phyloP scores from a whole-genome alignment of 2,888 invertebrate genomes.

The Polydrusus cervinus region DNA sequence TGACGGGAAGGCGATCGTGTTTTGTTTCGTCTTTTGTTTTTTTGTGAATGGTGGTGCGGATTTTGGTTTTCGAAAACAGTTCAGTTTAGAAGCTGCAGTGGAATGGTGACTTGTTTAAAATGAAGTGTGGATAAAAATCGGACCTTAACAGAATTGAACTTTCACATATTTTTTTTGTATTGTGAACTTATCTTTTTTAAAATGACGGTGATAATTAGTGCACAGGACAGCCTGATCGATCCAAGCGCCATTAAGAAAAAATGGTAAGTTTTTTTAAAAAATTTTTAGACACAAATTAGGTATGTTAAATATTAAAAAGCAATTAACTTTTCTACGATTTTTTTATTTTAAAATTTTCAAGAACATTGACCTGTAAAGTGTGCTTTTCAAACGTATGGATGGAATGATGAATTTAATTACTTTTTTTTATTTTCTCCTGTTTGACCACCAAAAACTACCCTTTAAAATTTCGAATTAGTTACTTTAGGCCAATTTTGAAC shows the following conservation, averaged over 20 bases:
- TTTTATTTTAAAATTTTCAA: too few relatives aligned
- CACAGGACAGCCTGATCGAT: conserved; percentile 46
- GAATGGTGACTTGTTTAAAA: neutral
- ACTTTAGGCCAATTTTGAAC: too few relatives aligned
- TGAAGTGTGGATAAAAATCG: neutral
- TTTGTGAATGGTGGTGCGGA: conserved; percentile 13
- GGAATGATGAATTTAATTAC: too few relatives aligned
- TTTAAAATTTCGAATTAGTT: too few relatives aligned
- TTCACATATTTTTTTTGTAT: neutral
- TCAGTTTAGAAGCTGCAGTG: neutral
- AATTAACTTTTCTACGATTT: too few relatives aligned
- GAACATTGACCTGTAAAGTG: too few relatives aligned
- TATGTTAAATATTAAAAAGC: too few relatives aligned
- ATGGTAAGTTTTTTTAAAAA: conserved; percentile 37
- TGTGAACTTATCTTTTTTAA: neutral
- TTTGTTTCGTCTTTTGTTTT: conserved; percentile 29
- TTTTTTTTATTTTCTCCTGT: too few relatives aligned
- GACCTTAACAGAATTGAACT: neutral
- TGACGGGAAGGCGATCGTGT: neutral
- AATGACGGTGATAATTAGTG: conserved; percentile 50
- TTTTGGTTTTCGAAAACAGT: conserved; percentile 6
- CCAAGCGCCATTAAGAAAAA: conserved; percentile 44
- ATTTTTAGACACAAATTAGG: too few relatives aligned
- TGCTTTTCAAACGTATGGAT: too few relatives aligned
- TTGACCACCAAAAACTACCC: too few relatives aligned